Base-by-base conservation (phyloP, 2,888 invertebrate genomes). In the Aporophyla lueneburgensis region DNA sequence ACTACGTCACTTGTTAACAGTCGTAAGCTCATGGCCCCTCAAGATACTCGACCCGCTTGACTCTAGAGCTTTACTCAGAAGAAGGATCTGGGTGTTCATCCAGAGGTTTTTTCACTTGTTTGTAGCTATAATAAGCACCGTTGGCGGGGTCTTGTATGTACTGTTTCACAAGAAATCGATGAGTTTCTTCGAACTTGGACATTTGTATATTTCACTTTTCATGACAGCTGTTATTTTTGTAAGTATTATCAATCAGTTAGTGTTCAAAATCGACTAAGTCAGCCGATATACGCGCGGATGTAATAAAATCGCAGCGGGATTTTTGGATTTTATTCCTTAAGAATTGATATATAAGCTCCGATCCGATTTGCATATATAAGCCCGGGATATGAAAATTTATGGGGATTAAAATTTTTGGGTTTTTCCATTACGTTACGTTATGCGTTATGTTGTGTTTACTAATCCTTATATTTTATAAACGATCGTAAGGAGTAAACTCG, bases 131-230 rank as follows among this genome's bases (percentile, higher is more conserved):
- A 0, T 43, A 0, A 3, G 16, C 12, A 0, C 1, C 14, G 0
- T 73, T 21, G 54, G 79, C 6, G 43, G 27, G 0, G 0, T 19
- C 27, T 21, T 7, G 12, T 78, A 54, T 49, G 6, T 78, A 3
- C 0, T 51, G 1, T 0, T 79, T 2, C 79, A 78, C 19, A n/a
- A 66, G 27, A 33, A 66, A 1, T 16, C 40, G 0, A 73, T 79
- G 79, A 61, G 19, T 66, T 61, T 78, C 73, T 78, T 78, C 16
- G 73, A 79, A 5, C 79, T 78, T 40, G 78, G 78, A 16, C 73
- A 78, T 73, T 16, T 43, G n/a, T 78, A 78, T 61, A 78, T 78
- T 16, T 24, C 54, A 16, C 16, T 79, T 4, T 43, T 78, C 9
- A 73, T 78, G 66, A 24, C 12, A 9, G 0, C 0, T 14, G 49